phyloP scores from a whole-genome alignment of 2,888 invertebrate genomes.

The Empis livida region DNA sequence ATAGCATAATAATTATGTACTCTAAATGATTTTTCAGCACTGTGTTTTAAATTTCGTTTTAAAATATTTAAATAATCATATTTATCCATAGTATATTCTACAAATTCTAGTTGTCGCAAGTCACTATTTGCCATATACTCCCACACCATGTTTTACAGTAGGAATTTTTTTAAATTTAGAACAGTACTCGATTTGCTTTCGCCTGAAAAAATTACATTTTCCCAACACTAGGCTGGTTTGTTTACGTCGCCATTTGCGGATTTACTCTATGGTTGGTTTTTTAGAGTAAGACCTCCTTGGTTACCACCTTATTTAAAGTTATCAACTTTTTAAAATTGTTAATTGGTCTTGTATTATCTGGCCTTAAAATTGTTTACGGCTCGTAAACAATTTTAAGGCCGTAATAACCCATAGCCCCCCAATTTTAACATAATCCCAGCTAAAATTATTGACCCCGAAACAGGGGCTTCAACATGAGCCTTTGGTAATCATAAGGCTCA shows the following conservation, averaged over 20 bases:
- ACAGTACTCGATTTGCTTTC: constrained; percentile 7
- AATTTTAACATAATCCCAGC: too few relatives aligned
- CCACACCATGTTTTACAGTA: constrained; percentile 10
- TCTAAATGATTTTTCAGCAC: constrained; percentile 4
- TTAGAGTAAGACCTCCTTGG: not conserved
- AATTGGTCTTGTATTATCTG: too few relatives aligned
- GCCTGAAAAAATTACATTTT: constrained; percentile 8
- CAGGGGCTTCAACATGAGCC: too few relatives aligned
- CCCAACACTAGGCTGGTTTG: not conserved
- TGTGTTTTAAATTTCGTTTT: constrained; percentile 9
- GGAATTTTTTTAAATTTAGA: constrained; percentile 7
- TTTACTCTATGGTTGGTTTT: not conserved
- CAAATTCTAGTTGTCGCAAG: constrained; percentile 7
- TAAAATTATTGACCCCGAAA: too few relatives aligned
- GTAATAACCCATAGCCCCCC: too few relatives aligned
- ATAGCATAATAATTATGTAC: constrained; percentile 7
- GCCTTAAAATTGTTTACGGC: not conserved
- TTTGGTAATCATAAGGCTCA: too few relatives aligned
- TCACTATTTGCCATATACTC: constrained; percentile 4
- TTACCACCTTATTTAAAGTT: constrained; percentile 3
- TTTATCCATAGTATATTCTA: constrained; percentile 10
- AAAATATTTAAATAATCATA: constrained; percentile 7
- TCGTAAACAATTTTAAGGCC: constrained; percentile 1
- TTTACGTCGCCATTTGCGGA: not conserved
- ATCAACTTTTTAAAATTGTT: constrained; percentile 1